Evolutionary conservation across 2,888 invertebrate genomes (phyloP).

Genomic region (Incurvaria masculella): DNA sequence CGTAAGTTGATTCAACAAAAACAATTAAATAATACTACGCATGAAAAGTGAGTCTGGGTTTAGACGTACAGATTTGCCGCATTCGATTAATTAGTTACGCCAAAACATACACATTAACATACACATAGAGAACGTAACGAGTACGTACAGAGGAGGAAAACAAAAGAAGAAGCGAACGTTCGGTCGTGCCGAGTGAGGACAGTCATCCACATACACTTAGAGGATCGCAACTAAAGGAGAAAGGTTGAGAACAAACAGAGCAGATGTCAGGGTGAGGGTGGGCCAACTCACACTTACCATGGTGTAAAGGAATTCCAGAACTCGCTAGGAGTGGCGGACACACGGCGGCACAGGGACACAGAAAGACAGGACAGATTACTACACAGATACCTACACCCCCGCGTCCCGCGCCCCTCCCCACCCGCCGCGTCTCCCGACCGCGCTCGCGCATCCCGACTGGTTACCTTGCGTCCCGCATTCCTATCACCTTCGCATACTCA

Average conservation of each 20-base stretch:
- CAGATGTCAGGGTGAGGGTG: conserved; percentile 59
- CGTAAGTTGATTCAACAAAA: too few relatives aligned
- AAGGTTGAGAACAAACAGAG: conserved; percentile 54
- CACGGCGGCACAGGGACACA: conserved; percentile 68
- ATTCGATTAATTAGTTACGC: conserved; percentile 34
- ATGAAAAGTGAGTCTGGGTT: too few relatives aligned
- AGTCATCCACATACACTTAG: conserved; percentile 51
- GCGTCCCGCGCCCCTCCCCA: conserved; percentile 53
- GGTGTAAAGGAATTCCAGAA: conserved; percentile 98
- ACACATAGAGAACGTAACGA: conserved; percentile 59
- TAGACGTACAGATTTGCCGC: background rate
- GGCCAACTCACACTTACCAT: conserved; percentile 87
- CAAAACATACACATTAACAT: conserved; percentile 60
- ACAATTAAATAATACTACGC: too few relatives aligned
- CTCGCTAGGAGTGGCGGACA: conserved; percentile 84
- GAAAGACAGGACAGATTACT: conserved; percentile 63
- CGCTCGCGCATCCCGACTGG: conserved; percentile 51
- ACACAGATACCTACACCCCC: conserved; percentile 59
- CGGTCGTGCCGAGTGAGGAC: conserved; percentile 46
- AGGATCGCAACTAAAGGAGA: conserved; percentile 55
- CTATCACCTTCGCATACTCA: too few relatives aligned
- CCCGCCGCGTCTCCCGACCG: conserved; percentile 45
- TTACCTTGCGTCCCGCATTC: conserved; percentile 43
- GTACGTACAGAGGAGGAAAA: conserved; percentile 55
- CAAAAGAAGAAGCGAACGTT: conserved; percentile 52